These are phyloP conservation scores for Propithecus deckenii DNA, from an alignment of 2,797 vertebrate species.

Conservation along the genomic window DNA sequence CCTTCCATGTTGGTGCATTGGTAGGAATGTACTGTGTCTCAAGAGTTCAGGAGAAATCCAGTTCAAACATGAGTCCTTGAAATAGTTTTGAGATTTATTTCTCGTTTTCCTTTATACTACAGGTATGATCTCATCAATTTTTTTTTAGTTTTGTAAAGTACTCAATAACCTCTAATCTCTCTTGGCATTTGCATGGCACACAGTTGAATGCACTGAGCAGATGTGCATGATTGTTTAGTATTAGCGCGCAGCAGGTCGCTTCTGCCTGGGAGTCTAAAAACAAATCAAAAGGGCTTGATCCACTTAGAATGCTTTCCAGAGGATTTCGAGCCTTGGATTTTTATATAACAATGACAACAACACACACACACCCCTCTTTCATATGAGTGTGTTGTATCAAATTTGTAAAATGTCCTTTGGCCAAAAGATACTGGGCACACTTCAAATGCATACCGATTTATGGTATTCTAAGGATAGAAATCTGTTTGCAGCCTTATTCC, in stretches of 20 bases:
- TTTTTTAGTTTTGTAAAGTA: not conserved
- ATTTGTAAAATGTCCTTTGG: conserved; percentile 35
- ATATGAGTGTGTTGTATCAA: not conserved
- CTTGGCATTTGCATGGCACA: conserved; percentile 26
- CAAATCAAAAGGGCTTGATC: not conserved
- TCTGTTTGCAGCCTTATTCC: not conserved
- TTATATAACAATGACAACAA: not conserved
- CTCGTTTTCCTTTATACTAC: not conserved
- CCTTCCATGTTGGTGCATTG: not conserved
- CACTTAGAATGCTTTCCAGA: not conserved
- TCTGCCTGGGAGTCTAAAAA: not conserved
- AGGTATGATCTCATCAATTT: not conserved
- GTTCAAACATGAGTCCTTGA: conserved; percentile 20
- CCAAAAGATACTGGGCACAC: not conserved
- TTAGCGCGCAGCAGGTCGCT: not conserved
- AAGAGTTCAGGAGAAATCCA: not conserved
- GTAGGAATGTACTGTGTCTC: not conserved
- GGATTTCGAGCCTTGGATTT: not conserved
- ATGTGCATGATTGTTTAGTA: not conserved
- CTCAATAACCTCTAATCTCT: not conserved
- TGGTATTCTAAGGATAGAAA: not conserved
- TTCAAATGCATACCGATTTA: not conserved
- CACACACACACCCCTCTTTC: not conserved
- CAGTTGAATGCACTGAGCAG: not conserved
- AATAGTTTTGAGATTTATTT: conserved; percentile 37